Percentiles rank a stretch among this genome's conserved stretches.
Evolutionary conservation across 92 coral and sea anemone species (phyloP).

Genomic region (Phenganax marumi): DNA sequence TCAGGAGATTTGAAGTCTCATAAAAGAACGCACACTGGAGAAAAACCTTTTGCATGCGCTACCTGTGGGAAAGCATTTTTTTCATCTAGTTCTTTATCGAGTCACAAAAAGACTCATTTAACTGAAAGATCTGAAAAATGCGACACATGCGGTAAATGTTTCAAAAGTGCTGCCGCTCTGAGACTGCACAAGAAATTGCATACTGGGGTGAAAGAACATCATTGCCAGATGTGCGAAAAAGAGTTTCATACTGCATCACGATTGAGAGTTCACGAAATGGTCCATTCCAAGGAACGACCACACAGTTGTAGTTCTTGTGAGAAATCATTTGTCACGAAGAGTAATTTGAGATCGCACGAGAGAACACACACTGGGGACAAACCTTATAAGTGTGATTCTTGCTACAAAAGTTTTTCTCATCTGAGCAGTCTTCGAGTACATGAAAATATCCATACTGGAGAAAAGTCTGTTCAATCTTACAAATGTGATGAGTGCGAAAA

Average conservation of each 20-base stretch:
- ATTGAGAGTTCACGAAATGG: background rate
- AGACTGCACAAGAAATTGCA: background rate
- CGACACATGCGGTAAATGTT: background rate
- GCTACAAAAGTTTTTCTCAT: background rate
- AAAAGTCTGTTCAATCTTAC: background rate
- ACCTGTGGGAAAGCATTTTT: background rate
- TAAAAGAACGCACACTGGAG: background rate
- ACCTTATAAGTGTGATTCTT: background rate
- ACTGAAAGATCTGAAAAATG: background rate
- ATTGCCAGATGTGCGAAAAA: background rate
- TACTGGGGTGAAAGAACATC: background rate
- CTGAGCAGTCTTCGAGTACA: background rate
- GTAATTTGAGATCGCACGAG: background rate
- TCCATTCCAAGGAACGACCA: background rate
- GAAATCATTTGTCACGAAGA: background rate
- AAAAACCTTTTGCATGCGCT: background rate
- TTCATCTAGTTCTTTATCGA: background rate
- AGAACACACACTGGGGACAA: background rate
- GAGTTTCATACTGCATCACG: background rate
- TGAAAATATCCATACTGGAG: background rate
- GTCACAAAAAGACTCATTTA: background rate
- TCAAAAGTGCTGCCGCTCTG: background rate
- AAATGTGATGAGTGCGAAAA: background rate
- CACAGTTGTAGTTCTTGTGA: background rate
- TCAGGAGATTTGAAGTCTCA: too few relatives aligned